Percentiles rank a stretch among this genome's conserved stretches.
Evolutionary conservation across 2,888 invertebrate genomes (phyloP).

Genomic region (Agrotis ipsilon): DNA sequence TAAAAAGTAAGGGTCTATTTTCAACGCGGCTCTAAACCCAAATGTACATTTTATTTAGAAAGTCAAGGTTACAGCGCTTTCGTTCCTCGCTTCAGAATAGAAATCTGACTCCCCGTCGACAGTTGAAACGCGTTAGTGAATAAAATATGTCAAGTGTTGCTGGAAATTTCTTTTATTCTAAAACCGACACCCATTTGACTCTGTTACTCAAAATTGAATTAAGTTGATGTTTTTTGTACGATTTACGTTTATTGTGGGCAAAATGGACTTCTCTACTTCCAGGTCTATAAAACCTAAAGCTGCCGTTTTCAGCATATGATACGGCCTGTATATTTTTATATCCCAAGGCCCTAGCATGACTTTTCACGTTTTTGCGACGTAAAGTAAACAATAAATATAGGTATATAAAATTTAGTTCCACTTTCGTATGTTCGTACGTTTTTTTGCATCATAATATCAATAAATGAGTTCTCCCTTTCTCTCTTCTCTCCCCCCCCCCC

Average conservation of each 20-base stretch:
- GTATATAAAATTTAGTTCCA: too few species aligned
- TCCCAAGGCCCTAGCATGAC: too few species aligned
- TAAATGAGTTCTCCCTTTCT: too few species aligned
- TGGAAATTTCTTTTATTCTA: neutral
- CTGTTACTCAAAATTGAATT: neutral
- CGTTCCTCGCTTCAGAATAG: neutral
- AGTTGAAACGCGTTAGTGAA: conserved; percentile 23
- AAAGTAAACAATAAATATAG: too few species aligned
- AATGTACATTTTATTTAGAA: conserved; percentile 21
- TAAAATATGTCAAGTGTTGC: conserved; percentile 32
- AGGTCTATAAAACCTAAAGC: too few species aligned
- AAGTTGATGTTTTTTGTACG: neutral
- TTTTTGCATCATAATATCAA: too few species aligned
- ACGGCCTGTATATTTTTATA: too few species aligned
- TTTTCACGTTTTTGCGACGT: too few species aligned
- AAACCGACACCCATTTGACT: neutral
- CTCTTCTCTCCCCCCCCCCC: too few species aligned
- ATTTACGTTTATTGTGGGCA: neutral
- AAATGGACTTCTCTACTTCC: neutral
- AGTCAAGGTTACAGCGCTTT: conserved; percentile 15
- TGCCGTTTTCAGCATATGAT: too few species aligned
- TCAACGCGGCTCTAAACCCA: neutral
- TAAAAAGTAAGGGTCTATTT: conserved; percentile 15
- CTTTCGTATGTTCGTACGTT: too few species aligned
- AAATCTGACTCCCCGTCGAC: neutral